Base-by-base conservation (phyloP, 2,113 vertebrate genomes). In the Hippopotamus amphibius region DNA sequence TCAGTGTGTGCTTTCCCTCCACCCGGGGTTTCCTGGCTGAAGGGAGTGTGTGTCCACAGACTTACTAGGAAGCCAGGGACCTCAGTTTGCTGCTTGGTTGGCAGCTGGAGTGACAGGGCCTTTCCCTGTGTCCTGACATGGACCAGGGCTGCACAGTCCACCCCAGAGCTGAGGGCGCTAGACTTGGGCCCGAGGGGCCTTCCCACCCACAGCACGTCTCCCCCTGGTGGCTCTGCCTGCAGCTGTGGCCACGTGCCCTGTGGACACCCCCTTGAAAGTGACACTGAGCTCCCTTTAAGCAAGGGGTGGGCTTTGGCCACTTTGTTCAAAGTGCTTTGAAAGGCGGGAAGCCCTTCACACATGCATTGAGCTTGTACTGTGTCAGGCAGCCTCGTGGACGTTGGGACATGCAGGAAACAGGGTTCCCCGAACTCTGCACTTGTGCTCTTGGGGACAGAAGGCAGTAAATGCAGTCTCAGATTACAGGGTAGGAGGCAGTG, bases 181-280 rank as follows among this genome's bases (percentile, higher is more conserved):
- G 33, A 33, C 46, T 30, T n/a, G 33, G 65, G 61, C n/a, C 30
- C 1, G 19, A 19, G 63, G 30, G 72, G 30, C 61, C 0, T 4
- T 43, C 63, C 55, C 11, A 21, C 55, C 63, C 50, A 28, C 0
- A 0, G n/a, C 5, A 1, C 0, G 0, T 17, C 21, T 33, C 46
- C 30, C 21, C 17, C 7, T 53, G 74, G 79, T 16, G 3, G 28
- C 55, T 77, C 13, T 6, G 22, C 11, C 50, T 3, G 3, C 0
- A 6, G 22, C 53, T 13, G 7, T 1, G 3, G 28, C 43, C 15
- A 13, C 6, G 4, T 48, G 50, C 76, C 46, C 24, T 2, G 0
- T 24, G 71, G n/a, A 48, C 1, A 3, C 43, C 21, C 5, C 41
- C 5, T 69, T 2, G 1, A 26, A 48, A 65, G 21, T 33, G 50